phyloP scores from a whole-genome alignment of 2,113 vertebrate species.

The Lichenostomus cassidix region DNA sequence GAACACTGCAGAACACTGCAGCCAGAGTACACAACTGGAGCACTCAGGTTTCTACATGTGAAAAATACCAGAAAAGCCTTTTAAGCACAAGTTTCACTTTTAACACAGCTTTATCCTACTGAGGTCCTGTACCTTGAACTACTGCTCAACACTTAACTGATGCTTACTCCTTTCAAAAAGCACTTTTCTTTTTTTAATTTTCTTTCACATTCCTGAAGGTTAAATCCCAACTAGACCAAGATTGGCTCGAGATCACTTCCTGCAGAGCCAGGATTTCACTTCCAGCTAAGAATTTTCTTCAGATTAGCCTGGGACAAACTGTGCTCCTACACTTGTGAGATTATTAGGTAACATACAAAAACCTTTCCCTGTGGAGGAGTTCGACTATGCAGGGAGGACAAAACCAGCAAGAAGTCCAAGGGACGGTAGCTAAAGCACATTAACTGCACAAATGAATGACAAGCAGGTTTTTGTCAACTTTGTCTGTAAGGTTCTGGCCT shows the following conservation, averaged over 20 bases:
- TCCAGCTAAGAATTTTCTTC: neutral
- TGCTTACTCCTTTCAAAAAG: neutral
- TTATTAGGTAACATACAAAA: neutral
- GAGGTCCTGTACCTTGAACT: neutral
- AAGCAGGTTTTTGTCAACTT: neutral
- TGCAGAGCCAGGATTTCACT: neutral
- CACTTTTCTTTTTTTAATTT: neutral
- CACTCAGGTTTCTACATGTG: neutral
- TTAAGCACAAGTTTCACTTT: neutral
- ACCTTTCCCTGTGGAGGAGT: fast-evolving
- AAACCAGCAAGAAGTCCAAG: neutral
- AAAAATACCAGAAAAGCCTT: neutral
- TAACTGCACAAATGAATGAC: neutral
- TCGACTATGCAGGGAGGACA: neutral
- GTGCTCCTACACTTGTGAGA: fast-evolving
- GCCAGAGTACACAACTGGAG: neutral
- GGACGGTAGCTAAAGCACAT: neutral
- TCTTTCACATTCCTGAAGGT: neutral
- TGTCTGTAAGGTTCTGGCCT: neutral
- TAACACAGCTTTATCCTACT: neutral
- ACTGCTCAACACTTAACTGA: neutral
- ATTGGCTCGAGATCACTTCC: neutral
- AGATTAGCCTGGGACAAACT: neutral
- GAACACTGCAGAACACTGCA: neutral
- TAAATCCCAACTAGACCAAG: neutral